phyloP scores from a whole-genome alignment of 2,888 invertebrate genomes.

The Heliconius sara region DNA sequence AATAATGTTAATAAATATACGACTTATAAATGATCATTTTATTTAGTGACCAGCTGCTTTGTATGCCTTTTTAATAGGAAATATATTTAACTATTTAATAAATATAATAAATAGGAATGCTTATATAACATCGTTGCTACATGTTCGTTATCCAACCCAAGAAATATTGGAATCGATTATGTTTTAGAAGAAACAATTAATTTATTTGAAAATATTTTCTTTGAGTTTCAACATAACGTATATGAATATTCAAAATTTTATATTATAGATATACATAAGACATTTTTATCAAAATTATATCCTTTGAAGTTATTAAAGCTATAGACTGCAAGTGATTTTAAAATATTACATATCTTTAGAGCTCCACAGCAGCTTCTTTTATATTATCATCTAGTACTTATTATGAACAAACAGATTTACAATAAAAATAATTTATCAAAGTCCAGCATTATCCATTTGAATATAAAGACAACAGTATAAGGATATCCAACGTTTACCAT shows the following conservation, averaged over 20 bases:
- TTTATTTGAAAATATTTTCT: not conserved
- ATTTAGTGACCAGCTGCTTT: slow-evolving; percentile 28
- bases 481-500: slow-evolving; percentile 56
- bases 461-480: slow-evolving; percentile 44
- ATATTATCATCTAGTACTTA: not conserved
- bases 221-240: not conserved
- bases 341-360: not conserved
- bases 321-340: not conserved
- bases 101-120: not conserved
- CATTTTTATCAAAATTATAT: too few species aligned
- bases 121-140: not conserved
- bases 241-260: not conserved
- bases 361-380: not conserved
- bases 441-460: slow-evolving; percentile 14
- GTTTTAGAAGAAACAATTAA: not conserved
- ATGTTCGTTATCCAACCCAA: not conserved
- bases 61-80: not conserved
- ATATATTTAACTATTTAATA: not conserved
- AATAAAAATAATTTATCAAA: slow-evolving; percentile 27
- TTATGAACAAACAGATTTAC: slow-evolving; percentile 5
- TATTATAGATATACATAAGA: too few species aligned
- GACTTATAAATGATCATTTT: slow-evolving; percentile 32
- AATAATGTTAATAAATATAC: slow-evolving; percentile 42
- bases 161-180: too few species aligned
- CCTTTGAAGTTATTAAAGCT: too few species aligned